phyloP scores from a whole-genome alignment of 1,140 invertebrate species.

The Leptinotarsa lineolata region DNA sequence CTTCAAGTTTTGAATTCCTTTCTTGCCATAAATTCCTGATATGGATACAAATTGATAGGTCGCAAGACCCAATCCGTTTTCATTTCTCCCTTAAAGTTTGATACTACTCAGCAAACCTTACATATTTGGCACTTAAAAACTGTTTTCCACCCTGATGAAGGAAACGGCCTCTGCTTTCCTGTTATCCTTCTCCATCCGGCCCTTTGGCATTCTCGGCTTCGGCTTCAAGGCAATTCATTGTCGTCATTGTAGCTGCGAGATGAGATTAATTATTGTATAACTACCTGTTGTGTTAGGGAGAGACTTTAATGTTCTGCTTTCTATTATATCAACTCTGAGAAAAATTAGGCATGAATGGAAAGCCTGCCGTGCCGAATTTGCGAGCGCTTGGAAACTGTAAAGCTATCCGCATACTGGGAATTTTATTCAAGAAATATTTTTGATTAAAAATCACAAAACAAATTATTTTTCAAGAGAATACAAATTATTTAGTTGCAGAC shows the following conservation, averaged over 20 bases:
- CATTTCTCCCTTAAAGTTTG: no score
- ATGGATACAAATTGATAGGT: no score
- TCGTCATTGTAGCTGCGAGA: constrained; percentile 19
- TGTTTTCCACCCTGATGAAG: not conserved
- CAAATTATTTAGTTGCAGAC: no score
- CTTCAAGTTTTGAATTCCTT: no score
- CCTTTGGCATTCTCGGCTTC: not conserved
- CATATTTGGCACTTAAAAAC: not conserved
- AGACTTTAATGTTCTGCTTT: constrained; percentile 22
- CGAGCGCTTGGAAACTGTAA: not conserved
- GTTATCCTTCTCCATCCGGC: not conserved
- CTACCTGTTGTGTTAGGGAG: constrained; percentile 20
- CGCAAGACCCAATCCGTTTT: no score
- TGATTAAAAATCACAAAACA: no score
- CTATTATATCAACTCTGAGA: constrained; percentile 14
- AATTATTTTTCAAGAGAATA: no score
- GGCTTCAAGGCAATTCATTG: constrained; percentile 17
- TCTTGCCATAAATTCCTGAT: no score
- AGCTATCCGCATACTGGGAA: not conserved
- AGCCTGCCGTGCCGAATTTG: constrained; percentile 1
- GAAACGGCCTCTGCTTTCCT: not conserved
- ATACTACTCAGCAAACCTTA: not conserved
- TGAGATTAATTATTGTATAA: constrained; percentile 26
- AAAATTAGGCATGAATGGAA: constrained; percentile 15
- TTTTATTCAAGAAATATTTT: no score